These are phyloP conservation scores for Byasa hedistus DNA, from an alignment of 2,888 invertebrate species.

Conservation along the genomic window DNA sequence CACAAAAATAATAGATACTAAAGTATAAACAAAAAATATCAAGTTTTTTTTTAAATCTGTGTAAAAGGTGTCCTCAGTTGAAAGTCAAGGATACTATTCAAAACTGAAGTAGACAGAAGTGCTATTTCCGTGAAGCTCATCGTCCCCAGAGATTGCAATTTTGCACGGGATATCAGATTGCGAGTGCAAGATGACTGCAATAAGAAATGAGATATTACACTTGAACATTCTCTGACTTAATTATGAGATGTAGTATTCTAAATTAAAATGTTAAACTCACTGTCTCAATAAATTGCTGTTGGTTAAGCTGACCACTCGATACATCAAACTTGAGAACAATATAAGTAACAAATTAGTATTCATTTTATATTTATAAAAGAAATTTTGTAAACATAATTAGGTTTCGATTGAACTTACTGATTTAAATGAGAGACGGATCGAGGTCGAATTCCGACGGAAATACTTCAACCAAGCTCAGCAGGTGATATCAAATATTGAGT, in stretches of 20 bases:
- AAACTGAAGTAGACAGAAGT: neutral
- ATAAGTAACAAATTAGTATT: too few relatives aligned
- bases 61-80: constrained; percentile 13
- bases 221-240: too few relatives aligned
- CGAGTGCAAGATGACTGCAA: constrained; percentile 11
- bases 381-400: neutral
- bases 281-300: too few relatives aligned
- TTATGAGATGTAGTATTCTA: too few relatives aligned
- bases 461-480: constrained; percentile 15
- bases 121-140: constrained; percentile 11
- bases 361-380: neutral
- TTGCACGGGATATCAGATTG: constrained; percentile 11
- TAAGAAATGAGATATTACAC: neutral
- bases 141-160: constrained; percentile 9
- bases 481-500: constrained; percentile 27
- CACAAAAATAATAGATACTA: too few relatives aligned
- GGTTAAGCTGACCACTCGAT: too few relatives aligned
- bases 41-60: constrained; percentile 9
- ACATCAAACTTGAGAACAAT: too few relatives aligned
- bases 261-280: too few relatives aligned
- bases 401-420: constrained; percentile 8
- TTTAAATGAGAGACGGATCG: constrained; percentile 12
- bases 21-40: too few relatives aligned
- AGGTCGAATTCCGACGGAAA: constrained; percentile 16
- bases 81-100: constrained; percentile 4